Base-by-base conservation (phyloP, 2,888 invertebrate species). In the Chrysopilus asiliformis region DNA sequence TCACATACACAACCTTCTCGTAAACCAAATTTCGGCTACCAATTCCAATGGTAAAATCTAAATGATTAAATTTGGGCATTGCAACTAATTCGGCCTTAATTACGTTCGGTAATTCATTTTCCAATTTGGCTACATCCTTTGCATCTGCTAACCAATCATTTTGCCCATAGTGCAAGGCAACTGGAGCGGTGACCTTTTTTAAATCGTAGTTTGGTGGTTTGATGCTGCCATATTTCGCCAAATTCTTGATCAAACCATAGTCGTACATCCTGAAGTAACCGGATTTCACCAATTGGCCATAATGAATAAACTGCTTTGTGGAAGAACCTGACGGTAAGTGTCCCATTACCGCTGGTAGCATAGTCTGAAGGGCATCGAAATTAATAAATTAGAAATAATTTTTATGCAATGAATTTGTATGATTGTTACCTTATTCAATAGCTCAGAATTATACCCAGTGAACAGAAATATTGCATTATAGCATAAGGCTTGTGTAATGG, bases 131-230 rank as follows among this genome's bases (percentile, higher is more conserved):
- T 1, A 73, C 70, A 43, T 75, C 73, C 46, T 45, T 45, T 2
- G 65, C 57, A 28, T 64, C 53, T 3, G 77, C 68, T 10, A 79
- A 53, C 52, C 70, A 73, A 49, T 79, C 79, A 16, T 64, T 68
- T 8, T 63, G 60, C 3, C 72, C 70, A 43, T 62, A 64, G 32
- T 65, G 56, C 32, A 68, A 44, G 6, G 57, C 54, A 4, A 67
- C 54, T 0, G 66, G 66, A 1, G 57, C 51, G 2, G 39, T 45
- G 10, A 67, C 47, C 7, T 53, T 55, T 4, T 49, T 48, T 29
- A 66, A 36, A 2, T 45, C 40, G 41, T 67, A 67, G 9, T 46
- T 45, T 1, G 65, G 64, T 8, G 67, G 64, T 7, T 36, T 32
- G 2, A 34, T 39, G 0, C 39, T 36, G 0, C 62, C 64, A 33